Base-by-base conservation (phyloP, 2,888 invertebrate species). In the Keiferia lycopersicella region DNA sequence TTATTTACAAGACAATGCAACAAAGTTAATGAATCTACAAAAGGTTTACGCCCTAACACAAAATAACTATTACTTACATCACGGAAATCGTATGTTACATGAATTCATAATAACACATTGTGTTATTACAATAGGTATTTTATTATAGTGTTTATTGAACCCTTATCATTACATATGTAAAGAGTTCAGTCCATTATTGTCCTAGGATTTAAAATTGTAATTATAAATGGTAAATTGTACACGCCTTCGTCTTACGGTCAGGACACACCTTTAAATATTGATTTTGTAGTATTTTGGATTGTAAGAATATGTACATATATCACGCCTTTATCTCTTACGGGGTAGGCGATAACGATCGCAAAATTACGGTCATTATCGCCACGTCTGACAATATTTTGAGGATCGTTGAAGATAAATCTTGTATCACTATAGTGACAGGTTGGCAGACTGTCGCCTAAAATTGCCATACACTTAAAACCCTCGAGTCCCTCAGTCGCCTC, bases 51-150 rank as follows among this genome's bases (percentile, higher is more conserved):
- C 45, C 45, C 45, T 45, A 45, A 22, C 26, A 22, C 22, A 53
- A 50, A 53, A 26, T 22, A 22, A 53, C 12, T 20, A 22, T 53
- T 53, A 53, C 51, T 22, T 53, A 22, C 20, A 12, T 20, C 22
- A 50, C 18, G 20, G 22, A 14, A 53, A 53, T 53, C 1, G 51
- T 4, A 14, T 26, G 51, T 53, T 53, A 53, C 51, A 53, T 53
- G 26, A 53, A 53, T 53, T 53, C 51, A 53, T 53, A 53, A 53
- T 53, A 22, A 34, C 34, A 34, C 34, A 34, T 34, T 34, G 34
- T 34, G 34, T 34, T 34, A 34, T 53, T 53, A 53, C 14, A 53
- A 53, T 26, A 20, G 51, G 11, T 51, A 22, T 51, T n/a, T 51
- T 51, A 51, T 51, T 20, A 51, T 20, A 53, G 6, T 14, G 51